Percentiles rank a stretch among this genome's conserved stretches.
phyloP scores from a whole-genome alignment of 2,113 vertebrate species.

The Syngnathus floridae region DNA sequence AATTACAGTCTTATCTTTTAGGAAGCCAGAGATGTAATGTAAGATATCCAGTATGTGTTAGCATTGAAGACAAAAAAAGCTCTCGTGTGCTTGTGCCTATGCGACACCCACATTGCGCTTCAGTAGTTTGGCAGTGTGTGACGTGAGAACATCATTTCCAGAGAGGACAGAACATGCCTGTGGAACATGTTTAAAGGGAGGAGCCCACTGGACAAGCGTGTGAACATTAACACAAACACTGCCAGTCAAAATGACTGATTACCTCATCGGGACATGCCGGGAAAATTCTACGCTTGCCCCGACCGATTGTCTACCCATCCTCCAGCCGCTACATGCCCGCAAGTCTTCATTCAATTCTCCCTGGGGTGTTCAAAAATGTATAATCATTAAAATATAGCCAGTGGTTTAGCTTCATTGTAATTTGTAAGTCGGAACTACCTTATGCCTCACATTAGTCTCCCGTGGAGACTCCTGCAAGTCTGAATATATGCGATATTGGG shows the following conservation, averaged over 20 bases:
- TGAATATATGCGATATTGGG: constrained; percentile 22
- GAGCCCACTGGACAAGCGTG: constrained; percentile 47
- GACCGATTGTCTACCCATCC: constrained; percentile 31
- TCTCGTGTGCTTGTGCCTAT: constrained; percentile 20
- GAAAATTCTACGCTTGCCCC: constrained; percentile 57
- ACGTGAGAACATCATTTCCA: constrained; percentile 54
- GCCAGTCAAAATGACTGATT: constrained; percentile 73
- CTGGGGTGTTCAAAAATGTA: constrained; percentile 58
- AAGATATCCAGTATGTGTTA: constrained; percentile 19
- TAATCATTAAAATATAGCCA: constrained; percentile 62
- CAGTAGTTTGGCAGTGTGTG: constrained; percentile 24
- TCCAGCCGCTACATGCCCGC: constrained; percentile 37
- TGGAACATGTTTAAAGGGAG: constrained; percentile 38
- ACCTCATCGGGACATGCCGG: constrained; percentile 49
- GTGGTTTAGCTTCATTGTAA: constrained; percentile 44
- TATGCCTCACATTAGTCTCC: constrained; percentile 36
- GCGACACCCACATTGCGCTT: constrained; percentile 4
- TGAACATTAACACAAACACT: constrained; percentile 60
- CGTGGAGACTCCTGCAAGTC: constrained; percentile 19
- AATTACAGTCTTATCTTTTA: constrained; percentile 36
- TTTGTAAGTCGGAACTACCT: constrained; percentile 35
- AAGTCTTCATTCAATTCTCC: constrained; percentile 38
- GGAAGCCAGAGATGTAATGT: constrained; percentile 16
- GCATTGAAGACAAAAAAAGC: constrained; percentile 35
- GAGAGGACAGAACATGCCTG: constrained; percentile 57